Evolutionary conservation across 2,888 invertebrate genomes (phyloP).

Genomic region (Hypena proboscidalis): DNA sequence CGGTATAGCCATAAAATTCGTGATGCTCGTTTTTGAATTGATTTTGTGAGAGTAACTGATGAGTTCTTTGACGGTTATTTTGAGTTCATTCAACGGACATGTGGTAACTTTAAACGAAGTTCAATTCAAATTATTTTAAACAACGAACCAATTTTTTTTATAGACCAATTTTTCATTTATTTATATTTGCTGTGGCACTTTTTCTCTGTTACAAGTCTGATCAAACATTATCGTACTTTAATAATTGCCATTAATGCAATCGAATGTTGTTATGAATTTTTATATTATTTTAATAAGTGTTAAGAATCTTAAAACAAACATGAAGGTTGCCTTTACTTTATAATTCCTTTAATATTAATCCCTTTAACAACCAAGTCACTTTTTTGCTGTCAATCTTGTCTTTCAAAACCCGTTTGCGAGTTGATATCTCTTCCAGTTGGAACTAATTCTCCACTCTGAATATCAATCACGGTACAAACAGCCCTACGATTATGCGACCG

Average conservation of each 20-base stretch:
- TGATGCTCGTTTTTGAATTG: slow-evolving; percentile 18
- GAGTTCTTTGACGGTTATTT: slow-evolving; percentile 19
- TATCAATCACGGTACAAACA: slow-evolving; percentile 71
- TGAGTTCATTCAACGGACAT: slow-evolving; percentile 10
- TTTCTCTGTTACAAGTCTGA: too few species aligned
- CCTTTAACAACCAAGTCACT: too few species aligned
- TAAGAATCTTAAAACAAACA: too few species aligned
- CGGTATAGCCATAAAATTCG: slow-evolving; percentile 14
- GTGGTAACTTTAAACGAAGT: slow-evolving; percentile 3
- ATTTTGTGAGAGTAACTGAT: slow-evolving; percentile 18
- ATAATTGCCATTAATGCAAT: too few species aligned
- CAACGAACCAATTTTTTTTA: slow-evolving; percentile 8
- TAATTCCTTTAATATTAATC: too few species aligned
- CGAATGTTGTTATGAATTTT: too few species aligned
- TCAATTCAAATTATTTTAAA: slow-evolving; percentile 3
- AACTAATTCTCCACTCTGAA: slow-evolving; percentile 45
- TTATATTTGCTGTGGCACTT: too few species aligned
- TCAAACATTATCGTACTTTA: too few species aligned
- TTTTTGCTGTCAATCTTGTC: too few species aligned
- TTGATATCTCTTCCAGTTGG: slow-evolving; percentile 38
- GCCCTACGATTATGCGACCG: slow-evolving; percentile 67
- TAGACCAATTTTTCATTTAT: too few species aligned
- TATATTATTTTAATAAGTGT: too few species aligned
- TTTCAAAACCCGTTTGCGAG: slow-evolving; percentile 3
- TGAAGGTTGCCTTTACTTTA: too few species aligned